A percentile compares a stretch with the other conserved stretches of the same genome.
Conservation (phyloP, 2,113 vertebrate genomes). For the Alethe castanea region DNA sequence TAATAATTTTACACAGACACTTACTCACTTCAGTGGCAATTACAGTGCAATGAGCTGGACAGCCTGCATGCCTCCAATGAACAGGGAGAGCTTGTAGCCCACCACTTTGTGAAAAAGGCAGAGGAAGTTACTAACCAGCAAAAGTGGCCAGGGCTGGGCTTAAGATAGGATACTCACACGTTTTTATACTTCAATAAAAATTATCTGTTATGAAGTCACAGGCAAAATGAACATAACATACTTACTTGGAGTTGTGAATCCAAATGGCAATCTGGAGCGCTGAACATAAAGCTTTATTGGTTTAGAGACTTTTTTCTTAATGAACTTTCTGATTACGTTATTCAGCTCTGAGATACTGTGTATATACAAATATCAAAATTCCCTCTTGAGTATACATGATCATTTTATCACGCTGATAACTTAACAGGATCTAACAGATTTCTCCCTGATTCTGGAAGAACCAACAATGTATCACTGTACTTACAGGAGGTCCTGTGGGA, state of each 20-base stretch:
- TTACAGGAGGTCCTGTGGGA: slow-evolving; percentile 93
- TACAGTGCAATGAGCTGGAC: not conserved
- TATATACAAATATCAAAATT: not conserved
- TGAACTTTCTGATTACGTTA: not conserved
- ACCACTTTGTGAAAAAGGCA: not conserved
- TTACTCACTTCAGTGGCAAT: not conserved
- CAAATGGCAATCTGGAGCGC: not conserved
- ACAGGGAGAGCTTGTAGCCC: not conserved
- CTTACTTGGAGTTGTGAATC: slow-evolving; percentile 25
- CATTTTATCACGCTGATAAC: not conserved
- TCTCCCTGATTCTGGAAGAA: slow-evolving; percentile 64
- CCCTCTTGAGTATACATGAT: not conserved
- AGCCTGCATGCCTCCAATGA: not conserved
- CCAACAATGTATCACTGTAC: slow-evolving; percentile 74
- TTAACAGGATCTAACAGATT: slow-evolving; percentile 45
- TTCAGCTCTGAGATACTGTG: not conserved
- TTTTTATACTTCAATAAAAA: not conserved
- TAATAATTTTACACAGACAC: not conserved
- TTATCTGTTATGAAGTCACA: not conserved
- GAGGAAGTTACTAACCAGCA: not conserved
- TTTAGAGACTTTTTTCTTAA: slow-evolving; percentile 8
- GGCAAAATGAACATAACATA: slow-evolving; percentile 4
- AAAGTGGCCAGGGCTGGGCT: not conserved
- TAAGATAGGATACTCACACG: not conserved
- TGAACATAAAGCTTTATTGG: not conserved